phyloP scores from a whole-genome alignment of 2,888 invertebrate species.

The Mimas tiliae region DNA sequence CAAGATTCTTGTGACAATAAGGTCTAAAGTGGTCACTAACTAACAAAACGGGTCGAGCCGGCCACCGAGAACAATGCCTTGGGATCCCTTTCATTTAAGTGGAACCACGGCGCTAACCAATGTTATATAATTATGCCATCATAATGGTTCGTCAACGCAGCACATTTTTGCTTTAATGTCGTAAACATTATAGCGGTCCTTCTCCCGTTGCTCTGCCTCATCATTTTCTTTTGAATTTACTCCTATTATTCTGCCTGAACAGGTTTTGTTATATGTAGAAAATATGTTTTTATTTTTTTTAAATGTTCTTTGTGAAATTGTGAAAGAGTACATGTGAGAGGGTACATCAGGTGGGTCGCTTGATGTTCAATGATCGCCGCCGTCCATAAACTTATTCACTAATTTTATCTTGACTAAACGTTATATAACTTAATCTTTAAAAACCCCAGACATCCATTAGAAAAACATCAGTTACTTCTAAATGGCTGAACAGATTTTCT shows the following conservation, averaged over 20 bases:
- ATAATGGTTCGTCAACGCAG: slow-evolving; percentile 13
- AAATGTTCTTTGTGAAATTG: background rate
- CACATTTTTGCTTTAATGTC: slow-evolving; percentile 20
- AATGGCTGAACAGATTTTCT: no score
- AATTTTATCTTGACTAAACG: no score
- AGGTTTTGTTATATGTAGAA: background rate
- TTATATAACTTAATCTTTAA: no score
- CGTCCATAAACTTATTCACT: no score
- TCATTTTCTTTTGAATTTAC: slow-evolving; percentile 12
- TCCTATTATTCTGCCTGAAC: background rate
- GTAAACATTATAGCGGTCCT: slow-evolving; percentile 1
- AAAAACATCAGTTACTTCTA: no score
- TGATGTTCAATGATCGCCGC: no score
- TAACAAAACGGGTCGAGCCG: slow-evolving; percentile 21
- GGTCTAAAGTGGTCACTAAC: slow-evolving; percentile 22
- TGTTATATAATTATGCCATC: slow-evolving; percentile 13
- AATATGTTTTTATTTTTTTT: background rate
- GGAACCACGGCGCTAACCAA: slow-evolving; percentile 12
- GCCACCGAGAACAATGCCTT: slow-evolving; percentile 13
- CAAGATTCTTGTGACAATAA: slow-evolving; percentile 14
- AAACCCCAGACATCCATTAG: no score
- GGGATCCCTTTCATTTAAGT: slow-evolving; percentile 17
- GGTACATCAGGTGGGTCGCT: no score
- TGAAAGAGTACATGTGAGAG: no score
- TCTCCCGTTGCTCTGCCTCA: background rate